phyloP scores from a whole-genome alignment of 2,888 invertebrate species.

The Xestobium rufovillosum region DNA sequence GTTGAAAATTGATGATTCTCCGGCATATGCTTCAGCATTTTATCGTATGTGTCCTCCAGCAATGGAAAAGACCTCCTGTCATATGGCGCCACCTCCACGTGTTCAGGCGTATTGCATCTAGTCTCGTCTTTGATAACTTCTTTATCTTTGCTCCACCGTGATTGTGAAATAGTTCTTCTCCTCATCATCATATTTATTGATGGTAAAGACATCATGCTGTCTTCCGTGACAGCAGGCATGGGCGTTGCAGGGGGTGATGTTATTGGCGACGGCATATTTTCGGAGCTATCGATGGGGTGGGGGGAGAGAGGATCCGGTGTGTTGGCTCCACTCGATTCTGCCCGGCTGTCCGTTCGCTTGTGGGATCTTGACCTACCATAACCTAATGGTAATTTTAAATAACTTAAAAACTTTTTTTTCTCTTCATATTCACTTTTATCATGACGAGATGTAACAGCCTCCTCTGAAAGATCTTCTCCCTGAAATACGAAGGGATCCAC shows the following conservation, averaged over 20 bases:
- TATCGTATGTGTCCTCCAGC: conserved; percentile 58
- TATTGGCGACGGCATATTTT: conserved; percentile 40
- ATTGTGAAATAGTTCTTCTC: conserved; percentile 48
- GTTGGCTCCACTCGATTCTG: conserved; percentile 63
- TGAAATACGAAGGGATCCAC: conserved; percentile 25
- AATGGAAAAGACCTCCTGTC: conserved; percentile 71
- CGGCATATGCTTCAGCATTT: conserved; percentile 65
- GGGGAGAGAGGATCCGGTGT: conserved; percentile 65
- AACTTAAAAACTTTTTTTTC: conserved; percentile 63
- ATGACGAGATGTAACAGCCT: conserved; percentile 63
- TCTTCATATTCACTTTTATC: conserved; percentile 73
- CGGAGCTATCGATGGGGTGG: conserved; percentile 43
- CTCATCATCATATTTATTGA: conserved; percentile 37
- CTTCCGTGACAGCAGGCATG: conserved; percentile 30
- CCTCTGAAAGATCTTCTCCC: conserved; percentile 76
- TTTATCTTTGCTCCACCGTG: conserved; percentile 39
- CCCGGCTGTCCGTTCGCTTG: conserved; percentile 59
- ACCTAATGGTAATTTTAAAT: conserved; percentile 43
- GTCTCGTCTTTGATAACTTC: conserved; percentile 16
- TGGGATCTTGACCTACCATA: conserved; percentile 50
- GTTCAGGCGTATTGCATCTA: conserved; percentile 31
- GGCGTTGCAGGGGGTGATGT: conserved; percentile 50
- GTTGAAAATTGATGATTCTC: conserved; percentile 48
- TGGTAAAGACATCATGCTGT: conserved; percentile 26
- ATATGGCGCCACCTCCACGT: conserved; percentile 56